Evolutionary conservation across 2,888 invertebrate genomes (phyloP).

Genomic region (Melikaiella ostensackeni): DNA sequence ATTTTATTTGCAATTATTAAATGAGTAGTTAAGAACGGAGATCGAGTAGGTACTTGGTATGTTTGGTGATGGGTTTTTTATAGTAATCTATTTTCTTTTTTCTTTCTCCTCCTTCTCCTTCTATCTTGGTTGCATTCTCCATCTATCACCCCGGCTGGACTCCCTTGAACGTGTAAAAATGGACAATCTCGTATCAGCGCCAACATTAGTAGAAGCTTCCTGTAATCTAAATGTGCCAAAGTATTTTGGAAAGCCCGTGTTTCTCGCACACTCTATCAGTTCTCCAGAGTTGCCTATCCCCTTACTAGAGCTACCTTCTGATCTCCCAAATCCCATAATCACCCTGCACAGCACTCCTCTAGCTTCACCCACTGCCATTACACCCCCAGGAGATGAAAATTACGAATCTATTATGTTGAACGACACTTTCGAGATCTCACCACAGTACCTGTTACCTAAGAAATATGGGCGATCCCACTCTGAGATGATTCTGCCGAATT

Average conservation of each 20-base stretch:
- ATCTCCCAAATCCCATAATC: conserved; percentile 57
- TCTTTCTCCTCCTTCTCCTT: conserved; percentile 59
- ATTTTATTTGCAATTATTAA: neutral
- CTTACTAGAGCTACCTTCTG: conserved; percentile 53
- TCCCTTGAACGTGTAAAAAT: conserved; percentile 43
- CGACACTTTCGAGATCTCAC: conserved; percentile 39
- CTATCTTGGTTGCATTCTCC: conserved; percentile 49
- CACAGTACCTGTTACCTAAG: conserved; percentile 53
- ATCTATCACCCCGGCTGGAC: conserved; percentile 48
- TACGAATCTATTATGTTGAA: conserved; percentile 41
- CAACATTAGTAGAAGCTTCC: conserved; percentile 16
- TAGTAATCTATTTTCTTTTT: conserved; percentile 63
- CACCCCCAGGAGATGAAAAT: conserved; percentile 45
- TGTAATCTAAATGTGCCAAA: conserved; percentile 46
- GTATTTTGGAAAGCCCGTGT: conserved; percentile 60
- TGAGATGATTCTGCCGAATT: conserved; percentile 65
- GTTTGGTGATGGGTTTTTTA: conserved; percentile 63
- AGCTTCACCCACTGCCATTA: conserved; percentile 59
- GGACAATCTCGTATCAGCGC: neutral
- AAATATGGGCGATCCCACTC: conserved; percentile 71
- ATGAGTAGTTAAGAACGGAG: conserved; percentile 15
- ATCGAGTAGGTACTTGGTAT: conserved; percentile 36
- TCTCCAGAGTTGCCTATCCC: conserved; percentile 71
- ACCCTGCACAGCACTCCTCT: conserved; percentile 64
- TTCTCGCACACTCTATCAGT: conserved; percentile 71